Evolutionary conservation across 2,888 invertebrate genomes (phyloP).

Genomic region (Drosophila prostipennis): DNA sequence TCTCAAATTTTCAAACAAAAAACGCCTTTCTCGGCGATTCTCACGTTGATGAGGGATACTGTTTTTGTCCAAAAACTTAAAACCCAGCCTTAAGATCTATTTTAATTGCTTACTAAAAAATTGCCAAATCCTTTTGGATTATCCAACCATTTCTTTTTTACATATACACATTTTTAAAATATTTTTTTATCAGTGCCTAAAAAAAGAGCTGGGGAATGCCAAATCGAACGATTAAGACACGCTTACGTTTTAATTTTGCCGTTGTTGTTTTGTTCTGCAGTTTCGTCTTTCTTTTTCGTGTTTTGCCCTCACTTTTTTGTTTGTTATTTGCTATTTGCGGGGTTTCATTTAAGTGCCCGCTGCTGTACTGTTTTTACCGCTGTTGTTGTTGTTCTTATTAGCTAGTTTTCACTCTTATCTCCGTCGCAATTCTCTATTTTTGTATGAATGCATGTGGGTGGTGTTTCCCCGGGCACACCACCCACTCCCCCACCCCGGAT

Average conservation of each 20-base stretch:
- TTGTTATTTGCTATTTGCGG: constrained; percentile 57
- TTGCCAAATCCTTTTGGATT: background rate
- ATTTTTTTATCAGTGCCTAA: constrained; percentile 6
- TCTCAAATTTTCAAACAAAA: too few relatives aligned
- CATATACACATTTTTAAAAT: background rate
- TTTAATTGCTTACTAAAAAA: too few relatives aligned
- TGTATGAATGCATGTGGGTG: constrained; percentile 41
- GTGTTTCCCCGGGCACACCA: constrained; percentile 4
- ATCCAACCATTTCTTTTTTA: background rate
- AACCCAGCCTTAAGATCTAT: too few relatives aligned
- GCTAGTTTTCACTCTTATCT: constrained; percentile 46
- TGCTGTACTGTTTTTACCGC: constrained; percentile 10
- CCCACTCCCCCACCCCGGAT: constrained; percentile 2
- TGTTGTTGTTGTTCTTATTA: constrained; percentile 37
- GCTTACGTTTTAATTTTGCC: constrained; percentile 52
- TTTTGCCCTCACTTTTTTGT: constrained; percentile 26
- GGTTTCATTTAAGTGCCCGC: constrained; percentile 63
- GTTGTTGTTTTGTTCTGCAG: constrained; percentile 40
- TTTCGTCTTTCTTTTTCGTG: constrained; percentile 21
- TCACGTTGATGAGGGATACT: background rate
- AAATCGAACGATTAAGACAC: constrained; percentile 64
- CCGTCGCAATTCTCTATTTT: constrained; percentile 19
- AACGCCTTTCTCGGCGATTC: background rate
- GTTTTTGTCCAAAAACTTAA: too few relatives aligned
- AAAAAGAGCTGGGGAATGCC: constrained; percentile 41